These are phyloP conservation scores for Penelope pileata DNA, from an alignment of 2,113 vertebrate species.

Conservation along the genomic window DNA sequence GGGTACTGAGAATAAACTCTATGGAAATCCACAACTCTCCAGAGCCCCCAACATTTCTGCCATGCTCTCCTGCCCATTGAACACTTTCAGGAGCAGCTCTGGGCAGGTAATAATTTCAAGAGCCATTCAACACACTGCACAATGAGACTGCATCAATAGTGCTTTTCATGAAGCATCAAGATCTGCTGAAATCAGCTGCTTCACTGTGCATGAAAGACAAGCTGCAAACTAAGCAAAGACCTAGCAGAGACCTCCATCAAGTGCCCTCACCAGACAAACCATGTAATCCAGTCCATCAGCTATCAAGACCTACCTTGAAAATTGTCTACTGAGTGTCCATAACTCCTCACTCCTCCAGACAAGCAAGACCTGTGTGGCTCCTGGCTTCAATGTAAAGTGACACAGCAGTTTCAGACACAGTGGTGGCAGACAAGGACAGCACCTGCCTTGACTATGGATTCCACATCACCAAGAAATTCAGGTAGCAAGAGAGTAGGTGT, in stretches of 20 bases:
- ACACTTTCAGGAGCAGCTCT: background rate
- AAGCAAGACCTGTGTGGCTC: background rate
- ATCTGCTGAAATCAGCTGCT: background rate
- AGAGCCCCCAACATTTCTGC: background rate
- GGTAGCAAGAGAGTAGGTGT: background rate
- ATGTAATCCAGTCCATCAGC: background rate
- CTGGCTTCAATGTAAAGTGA: background rate
- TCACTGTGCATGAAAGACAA: background rate
- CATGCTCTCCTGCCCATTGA: background rate
- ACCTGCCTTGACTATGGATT: background rate
- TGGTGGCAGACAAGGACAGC: background rate
- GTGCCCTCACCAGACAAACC: rapidly evolving
- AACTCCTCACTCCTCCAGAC: background rate
- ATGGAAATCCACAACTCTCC: background rate
- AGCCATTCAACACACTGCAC: background rate
- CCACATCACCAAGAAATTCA: background rate
- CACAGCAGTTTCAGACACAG: background rate
- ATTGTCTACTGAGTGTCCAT: background rate
- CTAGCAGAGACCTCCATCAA: background rate
- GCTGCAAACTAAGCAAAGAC: background rate
- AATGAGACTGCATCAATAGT: background rate
- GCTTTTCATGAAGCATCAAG: background rate
- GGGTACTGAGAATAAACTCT: background rate
- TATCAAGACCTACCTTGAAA: background rate
- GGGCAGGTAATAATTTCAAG: background rate